Evolutionary conservation across 2,888 invertebrate genomes (phyloP).

Genomic region (Agonum fuliginosum): DNA sequence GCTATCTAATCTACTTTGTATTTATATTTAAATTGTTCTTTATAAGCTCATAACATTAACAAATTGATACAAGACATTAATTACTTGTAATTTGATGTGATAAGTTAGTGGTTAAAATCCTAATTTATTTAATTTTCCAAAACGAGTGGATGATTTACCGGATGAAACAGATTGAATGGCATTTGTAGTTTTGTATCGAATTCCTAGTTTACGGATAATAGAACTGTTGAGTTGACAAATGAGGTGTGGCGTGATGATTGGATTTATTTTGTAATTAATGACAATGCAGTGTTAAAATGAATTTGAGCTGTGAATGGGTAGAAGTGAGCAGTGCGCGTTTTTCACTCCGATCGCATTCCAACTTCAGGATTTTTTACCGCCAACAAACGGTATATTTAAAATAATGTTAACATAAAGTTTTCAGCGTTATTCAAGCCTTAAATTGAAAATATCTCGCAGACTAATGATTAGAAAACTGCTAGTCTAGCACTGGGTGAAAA

Average conservation of each 20-base stretch:
- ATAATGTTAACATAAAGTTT: conserved; percentile 50
- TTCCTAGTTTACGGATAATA: background rate
- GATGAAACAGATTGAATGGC: background rate
- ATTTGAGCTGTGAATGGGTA: conserved; percentile 15
- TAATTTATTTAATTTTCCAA: too few relatives aligned
- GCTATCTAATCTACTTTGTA: too few relatives aligned
- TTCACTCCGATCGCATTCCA: conserved; percentile 15
- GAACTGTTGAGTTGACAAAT: conserved; percentile 14
- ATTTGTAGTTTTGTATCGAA: background rate
- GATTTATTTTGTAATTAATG: conserved; percentile 40
- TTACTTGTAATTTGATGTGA: too few relatives aligned
- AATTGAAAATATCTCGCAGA: conserved; percentile 54
- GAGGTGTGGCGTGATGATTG: conserved; percentile 22
- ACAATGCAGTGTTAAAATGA: conserved; percentile 26
- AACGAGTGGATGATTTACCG: too few relatives aligned
- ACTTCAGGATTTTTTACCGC: conserved; percentile 14
- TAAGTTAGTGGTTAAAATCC: too few relatives aligned
- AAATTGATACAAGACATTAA: too few relatives aligned
- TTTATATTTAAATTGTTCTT: too few relatives aligned
- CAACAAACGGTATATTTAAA: conserved; percentile 45
- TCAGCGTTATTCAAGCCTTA: conserved; percentile 55
- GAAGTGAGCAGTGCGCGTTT: background rate
- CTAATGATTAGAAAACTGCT: conserved; percentile 48
- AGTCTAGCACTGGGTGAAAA: conserved; percentile 23
- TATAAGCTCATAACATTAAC: too few relatives aligned